Conservation (phyloP, 2,113 vertebrate genomes). For the Mobula birostris region DNA sequence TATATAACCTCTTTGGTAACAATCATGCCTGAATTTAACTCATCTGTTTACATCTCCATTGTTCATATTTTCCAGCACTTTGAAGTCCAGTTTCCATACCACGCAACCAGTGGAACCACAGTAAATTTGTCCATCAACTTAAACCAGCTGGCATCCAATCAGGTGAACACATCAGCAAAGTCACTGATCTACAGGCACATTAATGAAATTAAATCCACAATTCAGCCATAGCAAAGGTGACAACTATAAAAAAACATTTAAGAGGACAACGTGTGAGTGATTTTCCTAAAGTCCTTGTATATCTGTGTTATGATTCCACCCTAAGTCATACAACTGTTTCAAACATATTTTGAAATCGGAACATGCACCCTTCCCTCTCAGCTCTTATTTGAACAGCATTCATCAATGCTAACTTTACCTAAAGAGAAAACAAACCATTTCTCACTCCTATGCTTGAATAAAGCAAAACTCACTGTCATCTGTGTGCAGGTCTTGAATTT, state of each 20-base stretch:
- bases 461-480: neutral
- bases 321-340: neutral
- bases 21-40: neutral
- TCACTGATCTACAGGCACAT: too few species aligned
- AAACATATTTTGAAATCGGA: neutral
- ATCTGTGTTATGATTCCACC: neutral
- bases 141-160: too few species aligned
- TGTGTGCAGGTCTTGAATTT: neutral
- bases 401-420: neutral
- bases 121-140: too few species aligned
- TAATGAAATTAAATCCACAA: neutral
- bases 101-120: too few species aligned
- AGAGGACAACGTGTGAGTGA: neutral
- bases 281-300: neutral
- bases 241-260: neutral
- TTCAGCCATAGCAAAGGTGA: neutral
- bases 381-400: neutral
- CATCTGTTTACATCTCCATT: neutral
- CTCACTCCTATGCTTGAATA: too few species aligned
- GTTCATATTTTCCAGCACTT: neutral
- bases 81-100: too few species aligned
- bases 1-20: neutral
- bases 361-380: neutral
- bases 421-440: neutral
- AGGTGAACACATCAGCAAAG: too few species aligned